Base-by-base conservation (phyloP, 2,888 invertebrate species). In the Tetragnatha montana region DNA sequence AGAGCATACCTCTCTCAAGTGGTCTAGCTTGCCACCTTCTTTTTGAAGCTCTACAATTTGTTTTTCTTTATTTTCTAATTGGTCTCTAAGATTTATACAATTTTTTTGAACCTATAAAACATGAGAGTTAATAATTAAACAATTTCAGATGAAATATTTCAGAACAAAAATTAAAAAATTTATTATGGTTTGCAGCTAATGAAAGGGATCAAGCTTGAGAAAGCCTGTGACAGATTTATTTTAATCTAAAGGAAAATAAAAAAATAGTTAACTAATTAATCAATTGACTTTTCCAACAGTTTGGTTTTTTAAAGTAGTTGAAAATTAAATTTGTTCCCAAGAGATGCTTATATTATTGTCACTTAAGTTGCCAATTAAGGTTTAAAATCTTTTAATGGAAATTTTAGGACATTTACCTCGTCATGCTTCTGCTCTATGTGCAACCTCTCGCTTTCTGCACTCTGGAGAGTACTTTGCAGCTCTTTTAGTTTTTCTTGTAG, bases 391-490 rank as follows among this genome's bases (percentile, higher is more conserved):
- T 2, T 2, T 35, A 35, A 35, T 35, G 35, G 4, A 35, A 35
- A 21, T 10, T 8, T 60, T 22, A 14, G 21, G 17, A 21, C 35
- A 82, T 83, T n/a, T 83, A 92, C 92, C 88, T 92, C 91, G 69
- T 90, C 91, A 88, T 87, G 85, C 81, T 89, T 89, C 10, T 89
- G 88, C 73, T 92, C 91, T 49, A 90, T 80, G 35, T 89, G 74
- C 73, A 87, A 87, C 85, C 83, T 91, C 84, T 92, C 92, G 83
- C 83, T 91, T 88, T 92, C 92, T 82, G 92, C 91, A 76, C 78
- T 82, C 81, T 91, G 89, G 74, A 92, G 75, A 82, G 91, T 92
- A 3, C 81, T 87, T 69, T 92, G 92, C 7, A 92, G 82, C 68
- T 91, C 89, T 73, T 89, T 90, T 19, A 92, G 70, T 85, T 91